These are phyloP conservation scores for Bellardia pandia DNA, from an alignment of 2,888 invertebrate species.

Conservation along the genomic window DNA sequence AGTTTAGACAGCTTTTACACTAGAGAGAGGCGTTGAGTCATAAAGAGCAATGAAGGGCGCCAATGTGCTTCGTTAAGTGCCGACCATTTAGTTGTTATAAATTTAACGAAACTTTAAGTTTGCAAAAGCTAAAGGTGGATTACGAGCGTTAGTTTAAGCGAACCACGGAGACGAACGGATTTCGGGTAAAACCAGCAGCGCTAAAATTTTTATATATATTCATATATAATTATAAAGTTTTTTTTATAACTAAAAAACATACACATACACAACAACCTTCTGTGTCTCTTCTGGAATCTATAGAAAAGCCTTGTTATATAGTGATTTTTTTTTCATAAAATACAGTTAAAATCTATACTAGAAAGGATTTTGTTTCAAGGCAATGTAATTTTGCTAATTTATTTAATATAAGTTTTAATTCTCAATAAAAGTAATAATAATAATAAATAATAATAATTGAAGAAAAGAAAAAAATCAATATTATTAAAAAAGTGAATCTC, in stretches of 20 bases:
- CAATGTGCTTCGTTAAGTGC: conserved; percentile 67
- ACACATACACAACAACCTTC: conserved; percentile 48
- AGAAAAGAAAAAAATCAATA: conserved; percentile 59
- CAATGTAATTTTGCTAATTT: conserved; percentile 22
- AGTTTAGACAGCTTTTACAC: conserved; percentile 5
- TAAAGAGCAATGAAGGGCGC: conserved; percentile 65
- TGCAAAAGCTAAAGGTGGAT: conserved; percentile 79
- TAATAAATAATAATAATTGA: conserved; percentile 19
- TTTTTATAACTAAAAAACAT: conserved; percentile 26
- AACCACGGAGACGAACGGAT: conserved; percentile 85
- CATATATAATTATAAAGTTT: conserved; percentile 39
- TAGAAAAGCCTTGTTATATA: conserved; percentile 40
- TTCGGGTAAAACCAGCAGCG: conserved; percentile 81
- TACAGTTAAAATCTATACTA: conserved; percentile 50
- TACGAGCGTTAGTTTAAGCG: conserved; percentile 84
- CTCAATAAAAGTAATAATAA: conserved; percentile 23
- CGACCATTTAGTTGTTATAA: conserved; percentile 51
- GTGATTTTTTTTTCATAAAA: conserved; percentile 44
- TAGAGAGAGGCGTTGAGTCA: conserved; percentile 46
- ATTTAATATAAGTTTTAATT: conserved; percentile 9
- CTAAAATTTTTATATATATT: conserved; percentile 45
- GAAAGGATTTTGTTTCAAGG: conserved; percentile 51
- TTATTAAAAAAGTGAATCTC: conserved; percentile 44
- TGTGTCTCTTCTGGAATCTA: conserved; percentile 46
- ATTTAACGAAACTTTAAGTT: conserved; percentile 82